Evolutionary conservation across 2,888 invertebrate species (phyloP).

Genomic region (Machimus atricapillus): DNA sequence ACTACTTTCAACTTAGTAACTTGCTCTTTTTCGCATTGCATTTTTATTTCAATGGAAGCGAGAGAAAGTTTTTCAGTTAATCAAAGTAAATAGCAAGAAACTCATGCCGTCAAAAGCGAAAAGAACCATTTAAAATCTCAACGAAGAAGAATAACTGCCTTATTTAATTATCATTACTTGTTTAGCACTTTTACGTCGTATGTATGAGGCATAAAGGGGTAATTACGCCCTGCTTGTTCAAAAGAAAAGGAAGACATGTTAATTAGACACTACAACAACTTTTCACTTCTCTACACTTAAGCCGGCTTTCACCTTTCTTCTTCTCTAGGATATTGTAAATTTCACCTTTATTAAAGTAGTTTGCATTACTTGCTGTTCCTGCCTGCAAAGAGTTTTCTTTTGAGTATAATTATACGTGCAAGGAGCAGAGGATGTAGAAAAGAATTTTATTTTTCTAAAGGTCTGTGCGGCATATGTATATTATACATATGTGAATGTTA

Average conservation of each 20-base stretch:
- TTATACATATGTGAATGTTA: neutral
- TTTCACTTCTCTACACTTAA: neutral
- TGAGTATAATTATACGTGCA: neutral
- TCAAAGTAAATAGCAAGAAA: neutral
- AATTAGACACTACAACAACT: slow-evolving; percentile 31
- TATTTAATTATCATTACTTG: slow-evolving; percentile 30
- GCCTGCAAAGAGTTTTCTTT: neutral
- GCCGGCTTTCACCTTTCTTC: neutral
- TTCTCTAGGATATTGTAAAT: neutral
- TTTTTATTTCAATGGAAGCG: neutral
- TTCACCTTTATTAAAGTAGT: neutral
- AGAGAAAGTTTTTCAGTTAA: neutral
- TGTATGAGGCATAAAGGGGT: slow-evolving; percentile 12
- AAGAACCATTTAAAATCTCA: neutral
- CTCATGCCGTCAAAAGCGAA: neutral
- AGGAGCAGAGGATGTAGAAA: neutral
- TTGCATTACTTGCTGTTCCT: neutral
- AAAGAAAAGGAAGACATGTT: slow-evolving; percentile 20
- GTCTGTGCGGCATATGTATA: neutral
- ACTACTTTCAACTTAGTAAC: neutral
- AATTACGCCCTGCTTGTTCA: neutral
- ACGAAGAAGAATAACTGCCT: neutral
- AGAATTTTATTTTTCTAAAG: neutral
- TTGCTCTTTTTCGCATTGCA: neutral
- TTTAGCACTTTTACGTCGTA: slow-evolving; percentile 13